Percentiles rank a stretch among this genome's conserved stretches.
phyloP scores from a whole-genome alignment of 2,113 vertebrate genomes.

The Glaucomys volans region DNA sequence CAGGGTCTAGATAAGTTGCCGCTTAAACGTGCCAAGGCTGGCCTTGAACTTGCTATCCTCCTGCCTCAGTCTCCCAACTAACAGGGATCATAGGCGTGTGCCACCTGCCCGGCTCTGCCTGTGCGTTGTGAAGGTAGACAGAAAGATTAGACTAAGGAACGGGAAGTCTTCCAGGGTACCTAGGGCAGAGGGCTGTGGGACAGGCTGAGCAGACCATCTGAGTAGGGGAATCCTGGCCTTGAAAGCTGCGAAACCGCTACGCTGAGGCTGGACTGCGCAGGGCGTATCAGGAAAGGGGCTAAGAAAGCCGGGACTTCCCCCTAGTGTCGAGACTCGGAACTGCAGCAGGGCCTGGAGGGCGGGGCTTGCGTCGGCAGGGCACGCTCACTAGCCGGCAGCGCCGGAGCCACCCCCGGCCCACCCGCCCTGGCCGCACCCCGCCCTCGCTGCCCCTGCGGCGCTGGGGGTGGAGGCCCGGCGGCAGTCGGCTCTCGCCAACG shows the following conservation, averaged over 20 bases:
- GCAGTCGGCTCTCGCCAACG: background rate
- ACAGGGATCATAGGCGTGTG: background rate
- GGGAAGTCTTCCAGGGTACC: background rate
- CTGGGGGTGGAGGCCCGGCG: accelerated
- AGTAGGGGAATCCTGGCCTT: background rate
- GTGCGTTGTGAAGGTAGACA: background rate
- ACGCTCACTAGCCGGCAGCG: accelerated
- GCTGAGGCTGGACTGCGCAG: background rate
- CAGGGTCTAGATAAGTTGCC: background rate
- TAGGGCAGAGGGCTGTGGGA: background rate
- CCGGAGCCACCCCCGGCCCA: accelerated
- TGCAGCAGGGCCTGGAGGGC: background rate
- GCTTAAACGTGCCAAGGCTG: background rate
- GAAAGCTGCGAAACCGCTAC: background rate
- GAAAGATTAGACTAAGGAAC: background rate
- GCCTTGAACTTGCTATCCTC: background rate
- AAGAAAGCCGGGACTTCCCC: background rate
- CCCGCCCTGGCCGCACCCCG: background rate
- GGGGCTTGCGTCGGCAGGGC: background rate
- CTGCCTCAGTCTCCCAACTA: background rate
- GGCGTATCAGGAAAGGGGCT: background rate
- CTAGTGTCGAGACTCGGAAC: background rate
- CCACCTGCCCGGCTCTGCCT: background rate
- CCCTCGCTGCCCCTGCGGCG: background rate
- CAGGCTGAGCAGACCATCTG: background rate